Evolutionary conservation across 2,797 vertebrate species (phyloP).

Genomic region (Sciurus carolinensis): DNA sequence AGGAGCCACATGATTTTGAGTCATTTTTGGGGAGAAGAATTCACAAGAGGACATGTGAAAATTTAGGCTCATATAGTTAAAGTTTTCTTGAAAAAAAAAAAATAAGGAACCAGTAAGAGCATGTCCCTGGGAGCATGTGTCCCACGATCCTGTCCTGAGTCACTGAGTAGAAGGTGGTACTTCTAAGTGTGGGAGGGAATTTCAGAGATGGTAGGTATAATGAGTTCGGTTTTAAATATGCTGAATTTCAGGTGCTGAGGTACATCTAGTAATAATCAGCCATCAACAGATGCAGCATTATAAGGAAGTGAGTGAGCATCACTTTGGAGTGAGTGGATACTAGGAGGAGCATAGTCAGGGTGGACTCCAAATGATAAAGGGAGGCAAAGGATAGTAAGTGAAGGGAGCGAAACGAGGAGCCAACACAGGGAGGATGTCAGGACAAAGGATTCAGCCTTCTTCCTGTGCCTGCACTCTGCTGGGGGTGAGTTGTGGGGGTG

Average conservation of each 20-base stretch:
- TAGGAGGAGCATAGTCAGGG: background rate
- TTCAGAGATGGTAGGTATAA: background rate
- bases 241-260: background rate
- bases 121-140: background rate
- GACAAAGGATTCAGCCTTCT: background rate
- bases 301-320: background rate
- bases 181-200: background rate
- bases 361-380: background rate
- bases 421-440: too few relatives aligned
- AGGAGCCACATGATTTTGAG: background rate
- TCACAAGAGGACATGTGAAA: slow-evolving; percentile 13
- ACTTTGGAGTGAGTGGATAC: background rate
- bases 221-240: background rate
- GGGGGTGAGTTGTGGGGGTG: rapidly evolving
- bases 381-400: background rate
- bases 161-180: background rate
- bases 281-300: background rate
- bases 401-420: background rate
- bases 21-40: slow-evolving; percentile 22
- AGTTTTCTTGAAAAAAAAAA: slow-evolving; percentile 26
- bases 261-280: background rate
- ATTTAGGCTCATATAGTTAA: slow-evolving; percentile 4
- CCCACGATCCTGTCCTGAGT: background rate
- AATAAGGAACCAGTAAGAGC: background rate
- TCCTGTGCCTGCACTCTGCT: background rate